phyloP scores from a whole-genome alignment of 37 sponge, comb jelly and placozoan species.

The Geodia barretti region DNA sequence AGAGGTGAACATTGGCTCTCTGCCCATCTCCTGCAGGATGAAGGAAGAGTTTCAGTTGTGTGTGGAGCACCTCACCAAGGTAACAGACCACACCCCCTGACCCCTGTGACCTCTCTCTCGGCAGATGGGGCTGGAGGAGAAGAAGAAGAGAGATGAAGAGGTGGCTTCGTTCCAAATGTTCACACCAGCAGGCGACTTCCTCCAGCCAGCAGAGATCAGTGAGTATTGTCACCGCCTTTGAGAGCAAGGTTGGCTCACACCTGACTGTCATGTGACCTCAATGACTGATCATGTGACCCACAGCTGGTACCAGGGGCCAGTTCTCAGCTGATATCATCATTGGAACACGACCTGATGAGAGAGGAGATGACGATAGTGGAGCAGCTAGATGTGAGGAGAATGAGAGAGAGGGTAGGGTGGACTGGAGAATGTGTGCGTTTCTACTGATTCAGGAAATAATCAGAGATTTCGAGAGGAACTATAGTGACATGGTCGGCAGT shows the following conservation, averaged over 20 bases:
- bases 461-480: constrained; percentile 94
- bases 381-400: constrained; percentile 90
- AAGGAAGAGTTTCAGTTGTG: constrained; percentile 52
- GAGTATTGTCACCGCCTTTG: constrained; percentile 54
- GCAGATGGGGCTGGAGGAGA: constrained; percentile 68
- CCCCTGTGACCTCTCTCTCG: background rate
- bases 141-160: constrained; percentile 64
- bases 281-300: background rate
- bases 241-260: constrained; percentile 63
- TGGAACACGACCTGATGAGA: constrained; percentile 80
- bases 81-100: background rate
- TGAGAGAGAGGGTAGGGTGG: too few relatives aligned
- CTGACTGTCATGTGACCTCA: background rate
- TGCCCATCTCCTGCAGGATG: constrained; percentile 52
- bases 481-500: constrained; percentile 68
- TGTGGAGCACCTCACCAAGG: constrained; percentile 63
- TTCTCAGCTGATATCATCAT: constrained; percentile 21
- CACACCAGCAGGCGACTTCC: constrained; percentile 62
- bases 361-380: constrained; percentile 92
- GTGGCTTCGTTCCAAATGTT: constrained; percentile 33
- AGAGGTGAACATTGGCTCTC: background rate
- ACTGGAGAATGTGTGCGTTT: too few relatives aligned
- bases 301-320: constrained; percentile 30
- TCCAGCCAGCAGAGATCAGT: constrained; percentile 69
- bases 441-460: constrained; percentile 63